Conservation (phyloP, 35 echinoderm and acorn worm species). For the Heliocidaris erythrogramma region DNA sequence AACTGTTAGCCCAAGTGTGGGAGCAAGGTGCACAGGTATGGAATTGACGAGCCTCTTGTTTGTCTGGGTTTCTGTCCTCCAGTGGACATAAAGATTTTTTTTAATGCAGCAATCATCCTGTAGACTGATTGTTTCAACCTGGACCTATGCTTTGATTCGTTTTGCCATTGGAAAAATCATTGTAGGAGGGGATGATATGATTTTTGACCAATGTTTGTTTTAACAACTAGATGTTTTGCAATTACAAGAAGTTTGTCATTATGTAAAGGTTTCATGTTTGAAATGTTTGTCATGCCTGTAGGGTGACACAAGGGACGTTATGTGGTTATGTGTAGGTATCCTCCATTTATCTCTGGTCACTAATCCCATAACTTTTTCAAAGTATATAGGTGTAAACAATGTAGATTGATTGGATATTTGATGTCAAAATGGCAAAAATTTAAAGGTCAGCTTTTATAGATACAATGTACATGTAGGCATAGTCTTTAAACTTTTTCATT, state of each 20-base stretch:
- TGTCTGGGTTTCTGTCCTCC: not conserved
- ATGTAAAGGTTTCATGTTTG: not conserved
- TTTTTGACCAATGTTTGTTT: no score
- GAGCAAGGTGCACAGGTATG: slow-evolving; percentile 32
- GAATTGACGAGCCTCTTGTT: not conserved
- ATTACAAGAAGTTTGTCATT: not conserved
- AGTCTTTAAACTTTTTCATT: no score
- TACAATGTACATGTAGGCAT: not conserved
- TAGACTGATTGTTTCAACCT: not conserved
- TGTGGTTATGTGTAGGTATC: no score
- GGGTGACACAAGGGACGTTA: not conserved
- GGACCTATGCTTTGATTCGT: not conserved
- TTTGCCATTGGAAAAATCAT: not conserved
- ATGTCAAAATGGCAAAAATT: not conserved
- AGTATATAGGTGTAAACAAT: not conserved
- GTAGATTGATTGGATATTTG: not conserved
- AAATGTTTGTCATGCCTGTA: not conserved
- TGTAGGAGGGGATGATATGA: no score
- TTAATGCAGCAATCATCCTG: not conserved
- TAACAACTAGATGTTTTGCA: not conserved
- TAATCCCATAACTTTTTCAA: no score
- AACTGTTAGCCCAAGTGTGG: slow-evolving; percentile 20
- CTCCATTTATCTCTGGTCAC: no score
- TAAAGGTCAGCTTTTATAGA: not conserved
- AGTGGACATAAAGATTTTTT: not conserved